Evolutionary conservation across 2,113 vertebrate species (phyloP).

Genomic region (Rhinoderma darwinii): DNA sequence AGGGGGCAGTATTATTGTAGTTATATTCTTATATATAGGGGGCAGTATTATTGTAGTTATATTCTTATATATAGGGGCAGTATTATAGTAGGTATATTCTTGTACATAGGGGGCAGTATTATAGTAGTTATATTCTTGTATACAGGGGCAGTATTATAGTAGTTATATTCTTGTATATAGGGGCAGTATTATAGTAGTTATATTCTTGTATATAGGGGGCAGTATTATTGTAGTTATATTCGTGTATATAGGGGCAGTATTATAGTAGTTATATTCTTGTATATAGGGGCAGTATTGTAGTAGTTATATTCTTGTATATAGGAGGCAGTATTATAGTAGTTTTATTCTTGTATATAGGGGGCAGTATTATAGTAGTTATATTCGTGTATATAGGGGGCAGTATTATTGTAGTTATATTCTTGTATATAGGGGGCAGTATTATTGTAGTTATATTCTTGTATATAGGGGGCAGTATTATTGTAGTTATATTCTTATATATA

Average conservation of each 20-base stretch:
- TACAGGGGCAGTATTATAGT: background rate
- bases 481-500: constrained; percentile 2
- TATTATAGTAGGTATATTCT: background rate
- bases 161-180: background rate
- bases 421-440: background rate
- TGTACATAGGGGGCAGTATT: background rate
- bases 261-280: constrained; percentile 9
- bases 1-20: too few relatives aligned
- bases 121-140: background rate
- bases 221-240: constrained; percentile 4
- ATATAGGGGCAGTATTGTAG: background rate
- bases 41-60: background rate
- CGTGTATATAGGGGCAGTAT: background rate
- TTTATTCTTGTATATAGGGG: background rate
- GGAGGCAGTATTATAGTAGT: background rate
- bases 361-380: constrained; percentile 18
- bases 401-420: background rate
- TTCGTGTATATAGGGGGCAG: background rate
- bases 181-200: background rate
- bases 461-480: background rate
- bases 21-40: constrained; percentile 2
- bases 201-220: background rate
- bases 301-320: constrained; percentile 1
- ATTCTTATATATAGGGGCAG: background rate
- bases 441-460: background rate